Percentiles rank a stretch among this genome's conserved stretches.
Evolutionary conservation across 2,888 invertebrate species (phyloP).

Genomic region (Acheta domesticus): DNA sequence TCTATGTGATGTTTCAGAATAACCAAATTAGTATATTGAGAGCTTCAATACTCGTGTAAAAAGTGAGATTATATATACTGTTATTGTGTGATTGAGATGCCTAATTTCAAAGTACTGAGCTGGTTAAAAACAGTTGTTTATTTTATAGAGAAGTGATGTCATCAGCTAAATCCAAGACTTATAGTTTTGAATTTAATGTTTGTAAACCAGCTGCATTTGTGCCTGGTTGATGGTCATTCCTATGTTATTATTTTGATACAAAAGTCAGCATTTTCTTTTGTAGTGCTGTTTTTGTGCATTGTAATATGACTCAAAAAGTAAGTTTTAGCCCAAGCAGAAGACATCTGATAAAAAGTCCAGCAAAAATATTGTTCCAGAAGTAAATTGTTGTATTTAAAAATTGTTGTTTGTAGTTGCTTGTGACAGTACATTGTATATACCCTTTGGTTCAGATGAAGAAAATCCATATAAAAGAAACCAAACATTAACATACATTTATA

Average conservation of each 20-base stretch:
- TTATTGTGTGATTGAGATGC: not conserved
- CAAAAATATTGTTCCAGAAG: not conserved
- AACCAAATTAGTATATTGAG: not conserved
- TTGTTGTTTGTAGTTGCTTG: conserved; percentile 21
- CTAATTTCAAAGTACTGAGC: not conserved
- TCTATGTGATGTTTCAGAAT: not conserved
- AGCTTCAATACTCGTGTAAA: not conserved
- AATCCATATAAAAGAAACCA: not conserved
- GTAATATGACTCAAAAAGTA: not conserved
- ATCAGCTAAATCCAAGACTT: too few species aligned
- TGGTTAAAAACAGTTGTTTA: not conserved
- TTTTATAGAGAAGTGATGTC: not conserved
- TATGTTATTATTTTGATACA: not conserved
- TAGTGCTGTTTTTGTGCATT: conserved; percentile 4
- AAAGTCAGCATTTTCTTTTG: conserved; percentile 1
- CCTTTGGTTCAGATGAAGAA: not conserved
- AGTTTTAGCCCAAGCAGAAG: conserved; percentile 5
- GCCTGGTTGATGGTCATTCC: not conserved
- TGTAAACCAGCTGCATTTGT: not conserved
- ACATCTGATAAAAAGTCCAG: not conserved
- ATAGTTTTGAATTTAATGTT: not conserved
- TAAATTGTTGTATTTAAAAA: conserved; percentile 20
- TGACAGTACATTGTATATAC: not conserved
- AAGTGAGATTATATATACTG: not conserved
- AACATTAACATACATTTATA: conserved; percentile 18